These are phyloP conservation scores for Siniperca knerii DNA, from an alignment of 2,113 vertebrate genomes.

Conservation along the genomic window DNA sequence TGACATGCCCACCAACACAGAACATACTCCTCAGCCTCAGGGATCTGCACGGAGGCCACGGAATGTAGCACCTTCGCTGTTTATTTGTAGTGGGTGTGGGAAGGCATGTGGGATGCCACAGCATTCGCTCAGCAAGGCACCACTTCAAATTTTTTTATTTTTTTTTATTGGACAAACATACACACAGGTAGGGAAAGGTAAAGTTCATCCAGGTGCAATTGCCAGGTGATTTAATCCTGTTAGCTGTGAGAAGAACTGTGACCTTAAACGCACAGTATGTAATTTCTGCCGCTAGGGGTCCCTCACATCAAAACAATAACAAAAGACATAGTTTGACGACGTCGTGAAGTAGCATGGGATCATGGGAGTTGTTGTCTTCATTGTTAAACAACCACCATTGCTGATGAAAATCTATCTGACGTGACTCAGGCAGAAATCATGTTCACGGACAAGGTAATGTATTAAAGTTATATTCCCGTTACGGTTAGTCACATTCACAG, in stretches of 20 bases:
- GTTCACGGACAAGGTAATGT: too few species aligned
- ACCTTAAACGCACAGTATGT: background rate
- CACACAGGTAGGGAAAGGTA: conserved; percentile 61
- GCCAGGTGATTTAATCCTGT: conserved; percentile 65
- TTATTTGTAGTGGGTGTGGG: conserved; percentile 85
- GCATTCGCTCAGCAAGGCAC: conserved; percentile 62
- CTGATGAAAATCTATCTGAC: too few species aligned
- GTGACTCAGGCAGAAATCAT: too few species aligned
- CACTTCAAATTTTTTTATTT: background rate
- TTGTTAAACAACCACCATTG: too few species aligned
- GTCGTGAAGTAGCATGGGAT: too few species aligned
- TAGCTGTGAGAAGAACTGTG: conserved; percentile 55
- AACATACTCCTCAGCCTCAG: conserved; percentile 76
- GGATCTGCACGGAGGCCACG: conserved; percentile 75
- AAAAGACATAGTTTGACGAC: too few species aligned
- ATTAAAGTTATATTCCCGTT: too few species aligned
- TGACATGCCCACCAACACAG: conserved; percentile 82
- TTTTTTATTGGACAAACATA: conserved; percentile 31
- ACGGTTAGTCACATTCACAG: too few species aligned
- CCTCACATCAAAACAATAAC: too few species aligned
- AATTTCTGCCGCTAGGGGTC: too few species aligned
- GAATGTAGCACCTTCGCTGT: conserved; percentile 83
- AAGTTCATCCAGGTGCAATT: conserved; percentile 61
- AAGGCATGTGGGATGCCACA: conserved; percentile 80
- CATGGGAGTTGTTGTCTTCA: too few species aligned